These are phyloP conservation scores for Artibeus jamaicensis DNA, from an alignment of 2,797 vertebrate species.

Conservation along the genomic window DNA sequence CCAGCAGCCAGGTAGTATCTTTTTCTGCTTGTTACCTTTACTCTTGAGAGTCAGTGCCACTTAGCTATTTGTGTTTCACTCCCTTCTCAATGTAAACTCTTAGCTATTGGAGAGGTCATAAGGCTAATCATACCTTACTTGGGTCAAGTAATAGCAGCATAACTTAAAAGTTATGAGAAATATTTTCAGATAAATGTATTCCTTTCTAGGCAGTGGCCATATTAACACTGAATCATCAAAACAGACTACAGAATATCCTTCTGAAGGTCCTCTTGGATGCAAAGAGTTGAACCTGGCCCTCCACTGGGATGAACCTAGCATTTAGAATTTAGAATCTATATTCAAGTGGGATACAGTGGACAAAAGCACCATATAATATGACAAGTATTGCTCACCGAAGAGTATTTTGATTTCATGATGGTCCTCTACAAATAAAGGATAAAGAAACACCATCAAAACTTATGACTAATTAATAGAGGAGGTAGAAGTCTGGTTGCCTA, in stretches of 20 bases:
- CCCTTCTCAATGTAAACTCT: neutral
- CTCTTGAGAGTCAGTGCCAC: neutral
- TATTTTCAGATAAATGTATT: neutral
- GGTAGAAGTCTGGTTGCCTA: neutral
- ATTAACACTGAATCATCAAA: neutral
- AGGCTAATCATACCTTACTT: neutral
- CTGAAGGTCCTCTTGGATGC: neutral
- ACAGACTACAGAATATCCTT: neutral
- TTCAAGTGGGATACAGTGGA: neutral
- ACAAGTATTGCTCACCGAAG: neutral
- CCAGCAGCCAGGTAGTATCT: neutral
- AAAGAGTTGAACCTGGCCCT: neutral
- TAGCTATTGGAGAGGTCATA: neutral
- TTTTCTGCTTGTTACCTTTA: neutral
- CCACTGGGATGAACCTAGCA: neutral
- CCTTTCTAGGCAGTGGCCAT: neutral
- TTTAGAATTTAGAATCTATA: slow-evolving; percentile 1
- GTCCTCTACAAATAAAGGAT: neutral
- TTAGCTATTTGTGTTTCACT: neutral
- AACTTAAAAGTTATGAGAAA: slow-evolving; percentile 7
- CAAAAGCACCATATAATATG: neutral
- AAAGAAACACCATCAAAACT: neutral
- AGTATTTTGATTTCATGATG: neutral
- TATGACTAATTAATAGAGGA: neutral
- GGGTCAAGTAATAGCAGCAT: neutral